Conservation (phyloP, 2,797 vertebrate genomes). For the Takifugu ocellatus region DNA sequence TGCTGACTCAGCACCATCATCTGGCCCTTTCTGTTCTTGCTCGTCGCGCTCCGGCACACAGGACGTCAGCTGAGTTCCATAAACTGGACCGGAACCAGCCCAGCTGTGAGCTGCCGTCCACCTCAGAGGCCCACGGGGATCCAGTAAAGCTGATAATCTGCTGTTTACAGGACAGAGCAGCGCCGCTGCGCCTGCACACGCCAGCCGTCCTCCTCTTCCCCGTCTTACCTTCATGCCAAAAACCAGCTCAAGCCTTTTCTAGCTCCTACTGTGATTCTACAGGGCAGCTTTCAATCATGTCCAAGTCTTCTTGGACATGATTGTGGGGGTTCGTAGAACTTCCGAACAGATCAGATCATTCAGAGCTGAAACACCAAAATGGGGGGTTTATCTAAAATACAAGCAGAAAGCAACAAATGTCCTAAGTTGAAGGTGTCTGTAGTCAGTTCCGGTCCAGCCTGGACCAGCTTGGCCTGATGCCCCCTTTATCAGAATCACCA, state of each 20-base stretch:
- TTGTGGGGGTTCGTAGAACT: background rate
- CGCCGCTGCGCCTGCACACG: slow-evolving; percentile 2
- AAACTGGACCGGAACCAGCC: slow-evolving; percentile 13
- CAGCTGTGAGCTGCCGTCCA: background rate
- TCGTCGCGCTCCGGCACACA: slow-evolving; percentile 28
- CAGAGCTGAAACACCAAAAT: too few species aligned
- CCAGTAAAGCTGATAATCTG: slow-evolving; percentile 12
- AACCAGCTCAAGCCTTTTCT: too few species aligned
- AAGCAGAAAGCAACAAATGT: too few species aligned
- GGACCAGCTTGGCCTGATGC: too few species aligned
- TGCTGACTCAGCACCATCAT: slow-evolving; percentile 51
- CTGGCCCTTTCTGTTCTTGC: slow-evolving; percentile 2
- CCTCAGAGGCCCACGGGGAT: background rate
- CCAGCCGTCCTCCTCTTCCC: too few species aligned
- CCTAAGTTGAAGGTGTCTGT: too few species aligned
- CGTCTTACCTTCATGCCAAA: too few species aligned
- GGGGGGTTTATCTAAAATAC: too few species aligned
- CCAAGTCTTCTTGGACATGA: background rate
- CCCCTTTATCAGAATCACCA: too few species aligned
- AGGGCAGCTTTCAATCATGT: background rate
- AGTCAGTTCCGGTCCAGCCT: too few species aligned
- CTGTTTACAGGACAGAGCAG: slow-evolving; percentile 9
- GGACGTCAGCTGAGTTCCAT: slow-evolving; percentile 38
- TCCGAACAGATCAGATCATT: too few species aligned
- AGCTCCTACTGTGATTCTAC: background rate